phyloP scores from a whole-genome alignment of 2,797 vertebrate genomes.

The Geotrypetes seraphini region DNA sequence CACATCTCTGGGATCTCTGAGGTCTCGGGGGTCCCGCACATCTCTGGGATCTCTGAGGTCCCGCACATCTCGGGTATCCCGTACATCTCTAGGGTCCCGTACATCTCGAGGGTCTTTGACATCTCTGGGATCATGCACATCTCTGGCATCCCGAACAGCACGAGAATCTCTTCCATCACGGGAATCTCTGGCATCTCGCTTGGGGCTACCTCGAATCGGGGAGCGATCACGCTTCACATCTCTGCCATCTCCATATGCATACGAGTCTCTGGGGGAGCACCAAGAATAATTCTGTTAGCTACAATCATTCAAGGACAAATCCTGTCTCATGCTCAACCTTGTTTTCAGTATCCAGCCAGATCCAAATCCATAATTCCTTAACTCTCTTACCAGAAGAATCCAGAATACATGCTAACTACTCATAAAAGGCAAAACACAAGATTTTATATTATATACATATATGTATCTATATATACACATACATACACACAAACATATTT shows the following conservation, averaged over 20 bases:
- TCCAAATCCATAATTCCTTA: no score
- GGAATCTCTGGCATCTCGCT: slow-evolving; percentile 41
- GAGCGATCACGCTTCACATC: slow-evolving; percentile 58
- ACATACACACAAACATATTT: no score
- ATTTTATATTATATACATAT: no score
- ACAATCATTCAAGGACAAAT: no score
- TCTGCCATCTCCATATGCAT: slow-evolving; percentile 51
- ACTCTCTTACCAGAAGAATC: no score
- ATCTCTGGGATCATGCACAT: slow-evolving; percentile 43
- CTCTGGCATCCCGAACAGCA: slow-evolving; percentile 31
- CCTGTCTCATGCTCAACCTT: no score
- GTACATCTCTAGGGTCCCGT: slow-evolving; percentile 42
- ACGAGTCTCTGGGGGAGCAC: slow-evolving; percentile 48
- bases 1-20: slow-evolving; percentile 47
- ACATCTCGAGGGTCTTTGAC: slow-evolving; percentile 53
- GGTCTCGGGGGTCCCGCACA: slow-evolving; percentile 41
- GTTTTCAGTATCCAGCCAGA: no score
- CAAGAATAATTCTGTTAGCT: slow-evolving; percentile 29
- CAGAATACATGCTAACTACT: no score
- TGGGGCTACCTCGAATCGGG: slow-evolving; percentile 60
- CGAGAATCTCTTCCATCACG: slow-evolving; percentile 67
- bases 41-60: slow-evolving; percentile 50
- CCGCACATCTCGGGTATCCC: slow-evolving; percentile 31
- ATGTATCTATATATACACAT: no score
- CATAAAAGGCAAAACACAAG: no score